phyloP scores from a whole-genome alignment of 2,113 vertebrate species.

The Cranoglanis bouderius region DNA sequence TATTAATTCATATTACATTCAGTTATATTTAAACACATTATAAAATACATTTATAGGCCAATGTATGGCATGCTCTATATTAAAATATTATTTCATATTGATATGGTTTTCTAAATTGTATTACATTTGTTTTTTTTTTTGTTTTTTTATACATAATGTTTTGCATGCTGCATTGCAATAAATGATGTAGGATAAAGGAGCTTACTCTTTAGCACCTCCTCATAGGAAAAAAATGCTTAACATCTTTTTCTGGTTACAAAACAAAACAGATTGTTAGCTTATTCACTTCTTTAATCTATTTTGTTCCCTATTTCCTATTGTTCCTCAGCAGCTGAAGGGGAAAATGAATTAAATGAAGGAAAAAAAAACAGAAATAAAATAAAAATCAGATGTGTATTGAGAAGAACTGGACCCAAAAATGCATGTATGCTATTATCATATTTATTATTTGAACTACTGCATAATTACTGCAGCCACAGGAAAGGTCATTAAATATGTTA shows the following conservation, averaged over 20 bases:
- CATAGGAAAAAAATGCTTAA: not conserved
- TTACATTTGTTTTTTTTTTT: not conserved
- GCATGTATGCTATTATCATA: not conserved
- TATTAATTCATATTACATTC: too few relatives aligned
- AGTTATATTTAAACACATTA: too few relatives aligned
- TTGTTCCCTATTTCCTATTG: not conserved
- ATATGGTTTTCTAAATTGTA: not conserved
- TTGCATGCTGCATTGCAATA: not conserved
- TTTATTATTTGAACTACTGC: not conserved
- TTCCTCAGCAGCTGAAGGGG: not conserved
- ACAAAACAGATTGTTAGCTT: not conserved
- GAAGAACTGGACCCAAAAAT: not conserved
- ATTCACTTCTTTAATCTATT: not conserved
- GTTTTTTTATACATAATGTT: too few relatives aligned
- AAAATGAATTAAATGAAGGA: not conserved
- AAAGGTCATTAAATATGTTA: constrained; percentile 2
- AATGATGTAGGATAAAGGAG: not conserved
- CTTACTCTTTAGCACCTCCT: constrained; percentile 12
- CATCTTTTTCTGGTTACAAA: not conserved
- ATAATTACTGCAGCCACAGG: not conserved
- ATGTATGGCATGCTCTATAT: not conserved
- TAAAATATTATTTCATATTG: not conserved
- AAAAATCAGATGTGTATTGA: not conserved
- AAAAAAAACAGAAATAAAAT: not conserved
- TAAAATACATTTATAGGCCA: not conserved